Evolutionary conservation across 2,113 vertebrate genomes (phyloP).

Genomic region (Rhinoptilus africanus): DNA sequence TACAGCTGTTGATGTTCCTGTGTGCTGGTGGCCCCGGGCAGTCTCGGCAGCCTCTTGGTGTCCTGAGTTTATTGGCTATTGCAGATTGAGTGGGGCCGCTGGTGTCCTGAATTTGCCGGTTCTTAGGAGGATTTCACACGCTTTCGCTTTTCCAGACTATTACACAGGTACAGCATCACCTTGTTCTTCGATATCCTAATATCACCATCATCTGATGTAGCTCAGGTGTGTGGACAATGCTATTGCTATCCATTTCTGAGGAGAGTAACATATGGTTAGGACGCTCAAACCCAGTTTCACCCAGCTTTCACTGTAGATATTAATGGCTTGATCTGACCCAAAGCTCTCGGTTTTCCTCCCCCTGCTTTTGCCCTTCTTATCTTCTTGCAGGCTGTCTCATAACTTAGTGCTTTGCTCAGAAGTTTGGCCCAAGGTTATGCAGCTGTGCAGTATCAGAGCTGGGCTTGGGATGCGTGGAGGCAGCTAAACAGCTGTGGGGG

Average conservation of each 20-base stretch:
- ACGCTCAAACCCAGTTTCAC: neutral
- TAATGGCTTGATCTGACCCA: constrained; percentile 12
- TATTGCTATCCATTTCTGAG: neutral
- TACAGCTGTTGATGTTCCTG: neutral
- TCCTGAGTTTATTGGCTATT: neutral
- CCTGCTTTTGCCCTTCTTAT: constrained; percentile 47
- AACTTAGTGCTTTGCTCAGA: constrained; percentile 54
- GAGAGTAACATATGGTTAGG: neutral
- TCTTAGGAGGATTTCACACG: neutral
- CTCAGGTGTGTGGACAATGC: neutral
- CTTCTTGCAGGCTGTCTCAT: constrained; percentile 47
- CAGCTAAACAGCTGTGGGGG: constrained; percentile 55
- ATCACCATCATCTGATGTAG: neutral
- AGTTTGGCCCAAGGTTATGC: constrained; percentile 66
- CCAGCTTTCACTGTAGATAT: neutral
- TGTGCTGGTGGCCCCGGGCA: neutral
- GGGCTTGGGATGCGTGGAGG: constrained; percentile 4
- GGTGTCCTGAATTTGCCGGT: neutral
- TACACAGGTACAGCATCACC: neutral
- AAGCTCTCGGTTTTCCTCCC: constrained; percentile 31
- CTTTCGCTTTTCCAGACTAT: neutral
- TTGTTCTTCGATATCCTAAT: neutral
- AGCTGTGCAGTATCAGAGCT: constrained; percentile 65
- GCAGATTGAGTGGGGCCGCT: neutral
- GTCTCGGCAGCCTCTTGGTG: neutral